These are phyloP conservation scores for Barbus barbus DNA, from an alignment of 2,113 vertebrate species.

Conservation along the genomic window DNA sequence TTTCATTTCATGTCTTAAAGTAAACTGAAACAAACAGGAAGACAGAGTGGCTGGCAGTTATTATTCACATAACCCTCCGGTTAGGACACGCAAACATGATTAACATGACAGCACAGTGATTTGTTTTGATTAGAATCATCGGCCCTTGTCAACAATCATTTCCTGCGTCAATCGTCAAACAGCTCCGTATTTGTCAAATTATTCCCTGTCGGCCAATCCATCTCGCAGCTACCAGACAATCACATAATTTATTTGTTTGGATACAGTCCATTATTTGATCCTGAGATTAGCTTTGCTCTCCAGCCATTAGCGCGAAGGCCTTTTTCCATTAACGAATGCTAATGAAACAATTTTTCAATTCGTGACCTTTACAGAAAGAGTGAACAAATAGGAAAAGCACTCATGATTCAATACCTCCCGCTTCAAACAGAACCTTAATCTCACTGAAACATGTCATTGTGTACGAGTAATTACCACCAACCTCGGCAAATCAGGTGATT, in stretches of 20 bases:
- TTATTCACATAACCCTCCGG: constrained; percentile 10
- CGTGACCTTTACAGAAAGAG: constrained; percentile 47
- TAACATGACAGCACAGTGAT: constrained; percentile 45
- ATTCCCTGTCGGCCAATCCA: constrained; percentile 15
- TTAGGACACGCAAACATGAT: constrained; percentile 16
- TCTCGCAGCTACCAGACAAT: constrained; percentile 34
- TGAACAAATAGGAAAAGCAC: constrained; percentile 31
- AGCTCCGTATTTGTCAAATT: constrained; percentile 11
- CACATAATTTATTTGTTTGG: constrained; percentile 55
- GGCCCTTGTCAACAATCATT: constrained; percentile 41
- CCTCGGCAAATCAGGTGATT: constrained; percentile 3
- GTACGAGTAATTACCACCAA: constrained; percentile 39
- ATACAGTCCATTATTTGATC: constrained; percentile 51
- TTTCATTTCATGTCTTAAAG: constrained; percentile 10
- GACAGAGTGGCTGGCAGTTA: background rate
- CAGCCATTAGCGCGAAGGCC: constrained; percentile 44
- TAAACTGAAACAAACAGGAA: background rate
- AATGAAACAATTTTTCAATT: constrained; percentile 57
- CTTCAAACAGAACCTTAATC: constrained; percentile 35
- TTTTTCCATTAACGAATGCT: constrained; percentile 54
- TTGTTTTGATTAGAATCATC: constrained; percentile 58
- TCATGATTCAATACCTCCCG: constrained; percentile 34
- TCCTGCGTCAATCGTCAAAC: constrained; percentile 45
- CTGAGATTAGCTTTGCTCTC: constrained; percentile 51
- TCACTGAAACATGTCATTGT: constrained; percentile 43